phyloP scores from a whole-genome alignment of 2,888 invertebrate species.

The Taphrorychus bicolor region DNA sequence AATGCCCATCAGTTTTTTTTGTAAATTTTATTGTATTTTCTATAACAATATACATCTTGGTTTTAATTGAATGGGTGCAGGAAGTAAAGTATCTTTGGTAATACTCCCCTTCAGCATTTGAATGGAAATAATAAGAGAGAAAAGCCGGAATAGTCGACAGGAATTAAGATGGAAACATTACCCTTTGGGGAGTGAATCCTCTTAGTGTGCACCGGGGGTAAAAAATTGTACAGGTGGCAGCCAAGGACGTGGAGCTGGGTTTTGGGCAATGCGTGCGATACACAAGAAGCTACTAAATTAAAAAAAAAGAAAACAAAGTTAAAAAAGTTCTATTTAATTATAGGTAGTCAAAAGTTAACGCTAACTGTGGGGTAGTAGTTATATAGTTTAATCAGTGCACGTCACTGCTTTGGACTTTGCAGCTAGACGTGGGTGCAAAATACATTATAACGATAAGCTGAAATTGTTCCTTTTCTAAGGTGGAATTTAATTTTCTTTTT shows the following conservation, averaged over 20 bases:
- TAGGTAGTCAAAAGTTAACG: too few species aligned
- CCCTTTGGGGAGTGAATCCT: constrained; percentile 33
- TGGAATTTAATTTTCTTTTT: constrained; percentile 32
- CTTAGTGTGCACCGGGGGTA: constrained; percentile 22
- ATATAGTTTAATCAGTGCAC: too few species aligned
- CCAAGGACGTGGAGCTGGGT: not conserved
- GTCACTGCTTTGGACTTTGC: not conserved
- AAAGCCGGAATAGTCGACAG: constrained; percentile 31
- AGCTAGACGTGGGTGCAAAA: constrained; percentile 19
- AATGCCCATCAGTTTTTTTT: not conserved
- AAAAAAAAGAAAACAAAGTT: too few species aligned
- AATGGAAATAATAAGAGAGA: constrained; percentile 19
- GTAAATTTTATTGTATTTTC: too few species aligned
- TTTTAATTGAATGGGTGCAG: too few species aligned
- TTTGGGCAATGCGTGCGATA: not conserved
- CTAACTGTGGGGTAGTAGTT: too few species aligned
- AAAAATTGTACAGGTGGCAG: not conserved
- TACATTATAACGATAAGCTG: constrained; percentile 26
- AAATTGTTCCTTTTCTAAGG: constrained; percentile 21
- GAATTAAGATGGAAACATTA: constrained; percentile 37
- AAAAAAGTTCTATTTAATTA: too few species aligned
- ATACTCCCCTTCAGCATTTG: not conserved
- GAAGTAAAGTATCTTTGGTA: too few species aligned
- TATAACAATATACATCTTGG: too few species aligned
- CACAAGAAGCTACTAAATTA: not conserved